These are phyloP conservation scores for Vimba vimba DNA, from an alignment of 2,113 vertebrate genomes.

Conservation along the genomic window DNA sequence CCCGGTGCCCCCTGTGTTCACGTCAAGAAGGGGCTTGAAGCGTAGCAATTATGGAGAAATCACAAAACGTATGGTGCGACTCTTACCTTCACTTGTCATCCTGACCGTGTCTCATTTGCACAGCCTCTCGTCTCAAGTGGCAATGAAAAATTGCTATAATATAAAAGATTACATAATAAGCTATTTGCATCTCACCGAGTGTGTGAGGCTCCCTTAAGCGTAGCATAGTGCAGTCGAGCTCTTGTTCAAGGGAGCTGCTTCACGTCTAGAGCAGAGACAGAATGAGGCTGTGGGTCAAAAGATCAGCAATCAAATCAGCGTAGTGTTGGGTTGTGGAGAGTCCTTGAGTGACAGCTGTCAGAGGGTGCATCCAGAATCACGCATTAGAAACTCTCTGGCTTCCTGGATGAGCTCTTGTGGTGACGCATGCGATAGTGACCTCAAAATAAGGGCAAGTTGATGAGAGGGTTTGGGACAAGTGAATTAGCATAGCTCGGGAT, in stretches of 20 bases:
- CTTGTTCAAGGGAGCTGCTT: slow-evolving; percentile 38
- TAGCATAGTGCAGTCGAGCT: slow-evolving; percentile 39
- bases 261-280: slow-evolving; percentile 40
- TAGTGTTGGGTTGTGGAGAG: slow-evolving; percentile 51
- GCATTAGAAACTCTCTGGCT: slow-evolving; percentile 49
- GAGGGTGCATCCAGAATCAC: slow-evolving; percentile 45
- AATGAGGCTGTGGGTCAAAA: slow-evolving; percentile 54
- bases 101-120: slow-evolving; percentile 49
- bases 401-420: slow-evolving; percentile 55
- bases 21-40: slow-evolving; percentile 49
- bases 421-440: slow-evolving; percentile 47
- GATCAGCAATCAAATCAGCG: slow-evolving; percentile 60
- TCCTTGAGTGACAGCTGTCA: slow-evolving; percentile 58
- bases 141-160: slow-evolving; percentile 54
- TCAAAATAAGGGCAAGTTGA: slow-evolving; percentile 46
- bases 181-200: slow-evolving; percentile 50
- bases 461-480: slow-evolving; percentile 59
- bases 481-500: slow-evolving; percentile 52
- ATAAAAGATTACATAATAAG: slow-evolving; percentile 59
- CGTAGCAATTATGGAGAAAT: slow-evolving; percentile 65
- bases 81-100: slow-evolving; percentile 64
- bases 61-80: slow-evolving; percentile 47
- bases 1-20: slow-evolving; percentile 66
- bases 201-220: slow-evolving; percentile 40
- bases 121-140: slow-evolving; percentile 52